Base-by-base conservation (phyloP, 2,888 invertebrate species). In the Plutella xylostella region DNA sequence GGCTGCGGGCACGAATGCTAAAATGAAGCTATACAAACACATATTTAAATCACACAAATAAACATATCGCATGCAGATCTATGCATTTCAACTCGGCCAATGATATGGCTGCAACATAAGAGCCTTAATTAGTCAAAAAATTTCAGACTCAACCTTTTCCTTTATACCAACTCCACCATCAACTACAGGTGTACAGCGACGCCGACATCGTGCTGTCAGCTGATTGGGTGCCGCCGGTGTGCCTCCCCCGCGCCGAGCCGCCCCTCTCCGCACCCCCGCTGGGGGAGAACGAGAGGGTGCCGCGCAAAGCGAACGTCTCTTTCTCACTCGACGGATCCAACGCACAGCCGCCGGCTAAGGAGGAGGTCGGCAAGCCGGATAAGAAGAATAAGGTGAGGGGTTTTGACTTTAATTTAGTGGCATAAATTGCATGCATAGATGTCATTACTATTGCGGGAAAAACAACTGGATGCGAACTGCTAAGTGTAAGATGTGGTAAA, bases 161-260 rank as follows among this genome's bases (percentile, higher is more conserved):
- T n/a, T 14, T 31, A n/a, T n/a, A 2, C 2, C n/a, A 14, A 12
- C 9, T 17, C 15, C n/a, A 3, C 15, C 15, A 44, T 43, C 37
- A 33, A 3, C 45, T 37, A 42, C 63, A 88, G 86, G 89, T 91
- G 55, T 94, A 93, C 75, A 92, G 92, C 66, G 94, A 94, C 75
- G 93, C 94, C 47, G 94, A 94, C 71, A 93, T 94, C 63, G 92
- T 94, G 49, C 85, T 94, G 58, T 92, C 93, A 33, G 91, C 92
- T 50, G 93, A 93, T 53, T 94, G 93, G 92, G 92, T 93, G 54
- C 94, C 94, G 54, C 94, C 94, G 31, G 89, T 93, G 57, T 92
- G 92, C 54, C 88, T 93, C 63, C 89, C 91, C 45, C 91, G 93
- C 38, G 87, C 88, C 48, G 87, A 90, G 57, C 87, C 89, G 25